A percentile compares a stretch with the other conserved stretches of the same genome.
Conservation (phyloP, 1,140 invertebrate genomes). For the Kradibia gibbosae region DNA sequence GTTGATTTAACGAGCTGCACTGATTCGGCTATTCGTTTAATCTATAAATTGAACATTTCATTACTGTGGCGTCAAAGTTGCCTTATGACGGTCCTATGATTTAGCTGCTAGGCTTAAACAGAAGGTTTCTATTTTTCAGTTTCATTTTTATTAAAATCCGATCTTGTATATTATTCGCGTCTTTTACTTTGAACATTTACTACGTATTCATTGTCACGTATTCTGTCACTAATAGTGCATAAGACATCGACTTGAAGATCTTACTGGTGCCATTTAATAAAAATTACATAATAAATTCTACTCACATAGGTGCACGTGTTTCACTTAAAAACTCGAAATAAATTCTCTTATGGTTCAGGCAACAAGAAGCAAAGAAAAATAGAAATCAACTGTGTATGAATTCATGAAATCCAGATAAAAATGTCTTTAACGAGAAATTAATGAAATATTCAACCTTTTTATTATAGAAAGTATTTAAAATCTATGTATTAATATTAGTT, state of each 20-base stretch:
- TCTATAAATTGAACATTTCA: not conserved
- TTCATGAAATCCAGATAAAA: not conserved
- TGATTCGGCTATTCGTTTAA: not conserved
- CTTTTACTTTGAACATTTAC: not conserved
- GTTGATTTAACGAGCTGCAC: not conserved
- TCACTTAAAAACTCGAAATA: not conserved
- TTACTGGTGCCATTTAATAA: not conserved
- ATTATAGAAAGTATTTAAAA: not conserved
- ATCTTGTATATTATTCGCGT: not conserved
- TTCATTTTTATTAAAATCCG: not conserved
- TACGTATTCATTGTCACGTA: not conserved
- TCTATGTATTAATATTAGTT: not conserved
- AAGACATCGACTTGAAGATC: not conserved
- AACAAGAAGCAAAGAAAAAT: not conserved
- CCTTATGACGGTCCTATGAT: not conserved
- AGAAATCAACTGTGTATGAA: not conserved
- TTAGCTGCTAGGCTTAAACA: not conserved
- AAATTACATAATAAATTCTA: constrained; percentile 8
- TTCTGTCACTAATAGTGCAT: not conserved
- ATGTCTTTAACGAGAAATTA: not conserved
- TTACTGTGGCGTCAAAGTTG: not conserved
- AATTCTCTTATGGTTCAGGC: not conserved
- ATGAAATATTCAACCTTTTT: not conserved
- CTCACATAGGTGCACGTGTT: not conserved
- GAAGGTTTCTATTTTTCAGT: not conserved